These are phyloP conservation scores for Chrysemys picta DNA, from an alignment of 2,113 vertebrate genomes.

Conservation along the genomic window DNA sequence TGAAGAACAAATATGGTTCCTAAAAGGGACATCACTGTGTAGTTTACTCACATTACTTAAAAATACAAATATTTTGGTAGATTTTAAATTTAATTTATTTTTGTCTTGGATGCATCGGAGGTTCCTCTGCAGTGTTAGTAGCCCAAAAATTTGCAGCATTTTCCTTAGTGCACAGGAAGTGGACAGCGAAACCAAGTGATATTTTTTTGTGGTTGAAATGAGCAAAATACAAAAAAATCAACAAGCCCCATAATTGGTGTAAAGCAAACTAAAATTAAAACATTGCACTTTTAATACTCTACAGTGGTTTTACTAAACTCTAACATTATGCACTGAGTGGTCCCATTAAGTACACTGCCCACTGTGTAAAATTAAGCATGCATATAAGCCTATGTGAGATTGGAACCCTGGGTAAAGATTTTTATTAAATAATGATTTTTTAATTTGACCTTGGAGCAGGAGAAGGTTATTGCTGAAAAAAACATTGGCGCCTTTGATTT, in stretches of 20 bases:
- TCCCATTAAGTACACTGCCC: neutral
- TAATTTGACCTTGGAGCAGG: neutral
- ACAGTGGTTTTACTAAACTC: neutral
- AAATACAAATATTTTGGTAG: neutral
- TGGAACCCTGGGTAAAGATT: neutral
- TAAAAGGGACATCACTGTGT: neutral
- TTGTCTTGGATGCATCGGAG: neutral
- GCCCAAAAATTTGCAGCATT: neutral
- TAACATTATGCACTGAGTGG: neutral
- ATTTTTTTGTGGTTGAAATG: neutral
- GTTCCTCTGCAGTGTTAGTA: neutral
- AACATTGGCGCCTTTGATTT: neutral
- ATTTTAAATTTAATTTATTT: neutral
- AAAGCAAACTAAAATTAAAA: neutral
- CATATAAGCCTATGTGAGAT: neutral
- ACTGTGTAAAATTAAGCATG: neutral
- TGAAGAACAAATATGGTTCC: neutral
- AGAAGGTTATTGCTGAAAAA: neutral
- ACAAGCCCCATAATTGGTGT: neutral
- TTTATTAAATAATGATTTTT: neutral
- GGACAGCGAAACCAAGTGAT: neutral
- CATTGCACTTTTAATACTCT: neutral
- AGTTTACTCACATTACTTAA: neutral
- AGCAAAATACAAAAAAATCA: neutral
- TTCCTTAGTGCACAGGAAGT: neutral